A percentile compares a stretch with the other conserved stretches of the same genome.
These are phyloP conservation scores for Drosophila prostipennis DNA, from an alignment of 2,888 invertebrate species.

Conservation along the genomic window DNA sequence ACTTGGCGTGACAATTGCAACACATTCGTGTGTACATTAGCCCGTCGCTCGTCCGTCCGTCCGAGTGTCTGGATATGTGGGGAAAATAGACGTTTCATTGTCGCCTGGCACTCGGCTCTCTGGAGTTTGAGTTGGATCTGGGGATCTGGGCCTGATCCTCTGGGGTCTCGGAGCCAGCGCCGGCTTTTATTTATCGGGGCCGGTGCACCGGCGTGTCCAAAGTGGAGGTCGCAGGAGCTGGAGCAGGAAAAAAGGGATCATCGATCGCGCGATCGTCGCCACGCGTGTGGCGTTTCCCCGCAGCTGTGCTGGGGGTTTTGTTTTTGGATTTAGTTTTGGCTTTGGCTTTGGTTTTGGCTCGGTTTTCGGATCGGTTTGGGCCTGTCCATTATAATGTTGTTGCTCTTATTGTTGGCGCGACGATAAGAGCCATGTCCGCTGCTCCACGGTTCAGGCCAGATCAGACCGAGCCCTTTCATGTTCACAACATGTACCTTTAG, in stretches of 20 bases:
- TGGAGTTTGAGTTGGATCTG: conserved; percentile 6
- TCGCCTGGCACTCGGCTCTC: conserved; percentile 58
- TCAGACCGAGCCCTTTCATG: conserved; percentile 70
- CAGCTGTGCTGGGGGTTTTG: conserved; percentile 42
- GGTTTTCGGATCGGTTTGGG: conserved; percentile 18
- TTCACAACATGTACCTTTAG: conserved; percentile 82
- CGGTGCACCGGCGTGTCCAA: conserved; percentile 75
- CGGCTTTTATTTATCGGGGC: conserved; percentile 74
- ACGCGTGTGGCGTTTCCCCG: conserved; percentile 70
- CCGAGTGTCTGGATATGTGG: conserved; percentile 47
- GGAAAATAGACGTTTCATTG: conserved; percentile 79
- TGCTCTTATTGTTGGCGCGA: conserved; percentile 76
- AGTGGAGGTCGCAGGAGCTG: conserved; percentile 34
- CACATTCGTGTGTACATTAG: conserved; percentile 81
- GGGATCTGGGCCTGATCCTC: conserved; percentile 28
- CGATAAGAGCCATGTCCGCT: conserved; percentile 62
- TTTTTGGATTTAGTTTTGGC: conserved; percentile 45
- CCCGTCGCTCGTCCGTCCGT: conserved; percentile 65
- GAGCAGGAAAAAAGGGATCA: conserved; percentile 35
- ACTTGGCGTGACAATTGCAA: conserved; percentile 83
- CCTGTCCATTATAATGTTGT: conserved; percentile 81
- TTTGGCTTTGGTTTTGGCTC: conserved; percentile 38
- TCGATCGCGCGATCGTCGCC: conserved; percentile 72
- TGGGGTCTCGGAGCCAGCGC: conserved; percentile 47
- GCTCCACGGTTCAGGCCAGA: conserved; percentile 24